These are phyloP conservation scores for Clarias batrachus DNA, from an alignment of 2,113 vertebrate genomes.

Conservation along the genomic window DNA sequence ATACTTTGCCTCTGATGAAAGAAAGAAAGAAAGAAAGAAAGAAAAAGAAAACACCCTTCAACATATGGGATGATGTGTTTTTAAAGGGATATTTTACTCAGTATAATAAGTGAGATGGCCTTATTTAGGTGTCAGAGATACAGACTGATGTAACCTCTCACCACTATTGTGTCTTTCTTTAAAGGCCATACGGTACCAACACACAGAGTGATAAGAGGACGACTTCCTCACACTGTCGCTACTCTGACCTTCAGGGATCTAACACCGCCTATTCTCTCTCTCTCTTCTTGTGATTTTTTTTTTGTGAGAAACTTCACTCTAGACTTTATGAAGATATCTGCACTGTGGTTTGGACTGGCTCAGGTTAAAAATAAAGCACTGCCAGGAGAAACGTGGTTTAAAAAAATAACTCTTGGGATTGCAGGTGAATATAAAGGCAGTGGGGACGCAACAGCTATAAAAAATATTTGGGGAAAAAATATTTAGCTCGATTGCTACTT, in stretches of 20 bases:
- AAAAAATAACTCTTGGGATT: background rate
- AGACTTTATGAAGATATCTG: background rate
- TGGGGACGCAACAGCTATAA: background rate
- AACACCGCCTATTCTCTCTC: background rate
- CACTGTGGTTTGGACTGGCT: background rate
- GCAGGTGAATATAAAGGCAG: background rate
- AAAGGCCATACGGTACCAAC: background rate
- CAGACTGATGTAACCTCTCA: background rate
- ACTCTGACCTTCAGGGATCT: background rate
- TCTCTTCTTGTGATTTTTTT: background rate
- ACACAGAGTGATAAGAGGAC: background rate
- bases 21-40: too few relatives aligned
- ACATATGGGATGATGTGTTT: background rate
- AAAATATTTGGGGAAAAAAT: background rate
- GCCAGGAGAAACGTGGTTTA: background rate
- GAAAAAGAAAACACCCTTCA: background rate
- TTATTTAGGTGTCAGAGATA: background rate
- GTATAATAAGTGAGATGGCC: background rate
- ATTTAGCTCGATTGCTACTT: too few relatives aligned
- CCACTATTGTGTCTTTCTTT: background rate
- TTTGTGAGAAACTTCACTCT: background rate
- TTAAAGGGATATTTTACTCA: background rate
- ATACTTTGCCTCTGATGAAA: too few relatives aligned
- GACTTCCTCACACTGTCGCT: background rate
- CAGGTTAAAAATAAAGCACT: background rate